Conservation (phyloP, 2,113 vertebrate species). For the Dicrurus megarhynchus region DNA sequence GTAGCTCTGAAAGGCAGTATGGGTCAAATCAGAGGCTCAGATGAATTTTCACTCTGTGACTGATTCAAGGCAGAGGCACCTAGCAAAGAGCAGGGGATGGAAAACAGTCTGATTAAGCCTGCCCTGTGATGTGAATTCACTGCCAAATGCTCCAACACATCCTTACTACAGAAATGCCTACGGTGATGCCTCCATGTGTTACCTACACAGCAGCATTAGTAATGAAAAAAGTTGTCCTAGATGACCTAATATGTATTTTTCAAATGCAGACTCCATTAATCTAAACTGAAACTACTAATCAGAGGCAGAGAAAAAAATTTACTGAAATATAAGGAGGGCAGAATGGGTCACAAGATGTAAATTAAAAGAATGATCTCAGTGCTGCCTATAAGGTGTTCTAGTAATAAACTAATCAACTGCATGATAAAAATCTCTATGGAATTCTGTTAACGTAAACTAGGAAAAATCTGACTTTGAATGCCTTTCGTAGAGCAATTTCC, state of each 20-base stretch:
- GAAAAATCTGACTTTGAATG: slow-evolving; percentile 48
- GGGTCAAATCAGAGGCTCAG: background rate
- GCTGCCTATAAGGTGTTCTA: background rate
- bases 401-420: slow-evolving; percentile 41
- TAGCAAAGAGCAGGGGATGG: background rate
- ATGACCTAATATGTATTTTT: background rate
- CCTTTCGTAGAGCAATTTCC: slow-evolving; percentile 10
- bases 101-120: background rate
- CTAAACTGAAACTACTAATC: background rate
- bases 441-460: slow-evolving; percentile 1
- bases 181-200: background rate
- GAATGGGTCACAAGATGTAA: slow-evolving; percentile 14
- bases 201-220: background rate
- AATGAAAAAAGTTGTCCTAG: background rate
- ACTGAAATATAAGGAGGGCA: background rate
- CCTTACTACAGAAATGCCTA: background rate
- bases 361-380: background rate
- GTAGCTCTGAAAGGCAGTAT: background rate
- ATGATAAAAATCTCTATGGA: slow-evolving; percentile 22
- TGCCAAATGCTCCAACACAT: rapidly evolving
- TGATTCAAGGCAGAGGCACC: background rate
- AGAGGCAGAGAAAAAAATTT: background rate
- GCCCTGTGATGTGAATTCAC: background rate
- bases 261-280: background rate
- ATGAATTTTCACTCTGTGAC: background rate